Percentiles rank a stretch among this genome's conserved stretches.
phyloP scores from a whole-genome alignment of 2,113 vertebrate genomes.

The Sclerurus mexicanus region DNA sequence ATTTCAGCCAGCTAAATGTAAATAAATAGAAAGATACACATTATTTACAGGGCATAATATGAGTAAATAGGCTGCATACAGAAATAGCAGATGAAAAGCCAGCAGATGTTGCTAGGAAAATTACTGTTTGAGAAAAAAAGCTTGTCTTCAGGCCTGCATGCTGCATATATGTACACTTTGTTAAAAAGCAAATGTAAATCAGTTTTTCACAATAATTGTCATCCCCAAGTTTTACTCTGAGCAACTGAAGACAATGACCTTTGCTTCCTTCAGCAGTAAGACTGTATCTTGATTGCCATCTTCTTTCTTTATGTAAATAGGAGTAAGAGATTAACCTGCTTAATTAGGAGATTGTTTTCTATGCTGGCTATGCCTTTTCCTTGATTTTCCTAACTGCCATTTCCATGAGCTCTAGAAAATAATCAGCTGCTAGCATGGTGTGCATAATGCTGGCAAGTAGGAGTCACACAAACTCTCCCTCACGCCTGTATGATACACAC shows the following conservation, averaged over 20 bases:
- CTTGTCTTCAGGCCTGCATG: background rate
- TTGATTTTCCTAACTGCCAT: background rate
- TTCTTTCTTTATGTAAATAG: background rate
- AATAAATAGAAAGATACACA: constrained; percentile 50
- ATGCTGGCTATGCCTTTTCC: background rate
- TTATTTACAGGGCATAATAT: constrained; percentile 44
- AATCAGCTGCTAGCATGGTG: background rate
- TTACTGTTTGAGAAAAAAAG: background rate
- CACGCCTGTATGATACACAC: background rate
- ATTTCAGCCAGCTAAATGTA: constrained; percentile 41
- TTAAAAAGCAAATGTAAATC: background rate
- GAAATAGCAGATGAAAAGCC: constrained; percentile 12
- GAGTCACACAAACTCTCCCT: background rate
- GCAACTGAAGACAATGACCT: background rate
- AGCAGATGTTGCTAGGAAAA: constrained; percentile 16
- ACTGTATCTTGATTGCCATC: background rate
- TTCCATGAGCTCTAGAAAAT: background rate
- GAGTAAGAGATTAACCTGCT: background rate
- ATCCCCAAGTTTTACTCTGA: background rate
- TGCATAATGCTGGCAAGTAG: background rate
- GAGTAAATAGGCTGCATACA: background rate
- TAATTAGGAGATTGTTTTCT: background rate
- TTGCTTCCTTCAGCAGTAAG: background rate
- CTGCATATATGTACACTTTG: background rate
- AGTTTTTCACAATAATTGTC: background rate